Conservation (phyloP, 2,113 vertebrate species). For the Syngnathus scovelli region DNA sequence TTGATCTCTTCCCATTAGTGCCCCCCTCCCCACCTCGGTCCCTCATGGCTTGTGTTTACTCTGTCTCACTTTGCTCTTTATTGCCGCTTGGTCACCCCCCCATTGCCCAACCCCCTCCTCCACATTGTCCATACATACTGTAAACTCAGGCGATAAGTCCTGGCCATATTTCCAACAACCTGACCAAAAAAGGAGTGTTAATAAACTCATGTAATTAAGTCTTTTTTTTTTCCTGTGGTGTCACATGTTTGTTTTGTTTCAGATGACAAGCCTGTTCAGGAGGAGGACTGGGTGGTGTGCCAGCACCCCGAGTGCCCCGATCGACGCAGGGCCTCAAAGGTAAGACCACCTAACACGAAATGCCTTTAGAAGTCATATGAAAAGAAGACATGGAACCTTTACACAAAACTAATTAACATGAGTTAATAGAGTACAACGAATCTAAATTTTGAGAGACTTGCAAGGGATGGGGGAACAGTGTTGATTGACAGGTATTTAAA, state of each 20-base stretch:
- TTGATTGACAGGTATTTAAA: background rate
- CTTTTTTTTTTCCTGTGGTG: background rate
- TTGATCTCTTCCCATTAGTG: conserved; percentile 44
- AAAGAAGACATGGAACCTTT: background rate
- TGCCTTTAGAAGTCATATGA: background rate
- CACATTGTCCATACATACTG: conserved; percentile 7
- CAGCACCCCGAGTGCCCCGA: conserved; percentile 80
- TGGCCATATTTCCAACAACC: conserved; percentile 30
- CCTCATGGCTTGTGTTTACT: conserved; percentile 40
- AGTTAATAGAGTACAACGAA: background rate
- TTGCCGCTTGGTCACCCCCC: conserved; percentile 13
- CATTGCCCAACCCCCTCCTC: conserved; percentile 1
- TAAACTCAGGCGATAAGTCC: conserved; percentile 28
- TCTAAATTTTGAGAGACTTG: background rate
- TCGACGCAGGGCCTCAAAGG: conserved; percentile 78
- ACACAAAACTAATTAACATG: background rate
- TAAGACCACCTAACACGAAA: conserved; percentile 47
- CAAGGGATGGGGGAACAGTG: background rate
- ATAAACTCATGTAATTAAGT: background rate
- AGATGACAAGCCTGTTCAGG: conserved; percentile 76
- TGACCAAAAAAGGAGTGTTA: conserved; percentile 34
- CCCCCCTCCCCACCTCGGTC: conserved; percentile 19
- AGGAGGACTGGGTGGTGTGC: conserved; percentile 78
- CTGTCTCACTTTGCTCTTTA: conserved; percentile 14
- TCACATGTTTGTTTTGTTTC: conserved; percentile 42